Percentiles rank a stretch among this genome's conserved stretches.
Evolutionary conservation across 2,888 invertebrate species (phyloP).

Genomic region (Athalia cordata): DNA sequence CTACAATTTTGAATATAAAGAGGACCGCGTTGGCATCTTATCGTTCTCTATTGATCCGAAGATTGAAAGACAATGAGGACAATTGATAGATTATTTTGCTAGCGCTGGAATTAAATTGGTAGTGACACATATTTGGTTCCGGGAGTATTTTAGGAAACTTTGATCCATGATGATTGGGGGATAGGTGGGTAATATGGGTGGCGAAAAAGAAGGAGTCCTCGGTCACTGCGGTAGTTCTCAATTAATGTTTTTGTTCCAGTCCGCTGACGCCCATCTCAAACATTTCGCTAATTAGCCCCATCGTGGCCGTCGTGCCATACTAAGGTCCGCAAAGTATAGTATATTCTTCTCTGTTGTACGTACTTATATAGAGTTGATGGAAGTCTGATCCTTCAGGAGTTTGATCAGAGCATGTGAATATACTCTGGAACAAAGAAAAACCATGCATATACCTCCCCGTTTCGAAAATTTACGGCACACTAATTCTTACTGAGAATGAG

Average conservation of each 20-base stretch:
- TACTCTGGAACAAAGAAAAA: too few species aligned
- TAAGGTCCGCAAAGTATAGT: neutral
- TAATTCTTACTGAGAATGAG: neutral
- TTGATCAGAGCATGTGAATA: too few species aligned
- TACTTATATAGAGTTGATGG: too few species aligned
- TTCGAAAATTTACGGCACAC: too few species aligned
- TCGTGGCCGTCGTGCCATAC: constrained; percentile 13
- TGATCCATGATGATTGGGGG: neutral
- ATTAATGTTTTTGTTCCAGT: constrained; percentile 28
- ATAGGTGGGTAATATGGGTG: neutral
- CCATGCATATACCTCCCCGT: too few species aligned
- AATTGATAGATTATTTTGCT: neutral
- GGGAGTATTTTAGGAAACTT: constrained; percentile 35
- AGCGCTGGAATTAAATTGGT: too few species aligned
- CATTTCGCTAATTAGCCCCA: constrained; percentile 25
- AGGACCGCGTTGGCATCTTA: neutral
- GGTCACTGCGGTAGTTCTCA: constrained; percentile 4
- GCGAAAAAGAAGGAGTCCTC: neutral
- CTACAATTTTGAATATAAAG: neutral
- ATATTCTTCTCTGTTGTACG: too few species aligned
- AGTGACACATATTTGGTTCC: too few species aligned
- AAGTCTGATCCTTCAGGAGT: too few species aligned
- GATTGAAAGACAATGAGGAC: neutral
- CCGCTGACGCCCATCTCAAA: constrained; percentile 14
- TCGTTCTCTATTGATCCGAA: neutral